A percentile compares a stretch with the other conserved stretches of the same genome.
Conservation (phyloP, 2,888 invertebrate species). For the Euspilapteryx auroguttella region DNA sequence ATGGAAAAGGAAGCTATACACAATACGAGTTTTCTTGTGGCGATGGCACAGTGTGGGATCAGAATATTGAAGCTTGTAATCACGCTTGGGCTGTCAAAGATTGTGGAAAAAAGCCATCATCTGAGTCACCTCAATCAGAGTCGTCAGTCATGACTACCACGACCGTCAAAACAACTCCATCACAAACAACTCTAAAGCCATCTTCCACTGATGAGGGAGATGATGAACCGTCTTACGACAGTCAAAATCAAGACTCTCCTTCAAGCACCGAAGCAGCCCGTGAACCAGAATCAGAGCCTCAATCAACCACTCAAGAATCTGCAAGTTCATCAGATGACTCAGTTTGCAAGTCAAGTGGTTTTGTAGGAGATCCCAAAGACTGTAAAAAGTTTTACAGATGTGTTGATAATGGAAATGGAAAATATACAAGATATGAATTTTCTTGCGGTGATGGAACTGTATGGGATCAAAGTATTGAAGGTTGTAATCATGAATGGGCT, state of each 20-base stretch:
- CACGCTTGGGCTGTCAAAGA: conserved; percentile 51
- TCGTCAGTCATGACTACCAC: conserved; percentile 7
- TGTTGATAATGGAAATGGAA: conserved; percentile 63
- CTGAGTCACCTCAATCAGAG: conserved; percentile 2
- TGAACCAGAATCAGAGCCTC: background rate
- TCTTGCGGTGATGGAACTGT: conserved; percentile 75
- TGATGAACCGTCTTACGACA: conserved; percentile 10
- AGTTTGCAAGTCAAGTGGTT: conserved; percentile 56
- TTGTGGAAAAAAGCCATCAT: conserved; percentile 14
- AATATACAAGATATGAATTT: conserved; percentile 69
- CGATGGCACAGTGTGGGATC: conserved; percentile 65
- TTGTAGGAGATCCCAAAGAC: conserved; percentile 60
- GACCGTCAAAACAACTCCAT: conserved; percentile 7
- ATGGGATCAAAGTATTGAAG: conserved; percentile 69
- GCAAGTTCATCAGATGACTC: conserved; percentile 8
- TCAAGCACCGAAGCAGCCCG: conserved; percentile 1
- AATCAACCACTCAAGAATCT: background rate
- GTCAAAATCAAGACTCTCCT: conserved; percentile 7
- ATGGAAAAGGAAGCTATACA: conserved; percentile 33
- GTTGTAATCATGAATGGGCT: conserved; percentile 69
- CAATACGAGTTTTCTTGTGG: conserved; percentile 61
- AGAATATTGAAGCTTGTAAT: conserved; percentile 57
- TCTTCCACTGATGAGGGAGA: conserved; percentile 5
- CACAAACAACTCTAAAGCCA: conserved; percentile 8
- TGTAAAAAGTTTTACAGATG: conserved; percentile 80